Base-by-base conservation (phyloP, 2,113 vertebrate species). In the Caracal caracal region DNA sequence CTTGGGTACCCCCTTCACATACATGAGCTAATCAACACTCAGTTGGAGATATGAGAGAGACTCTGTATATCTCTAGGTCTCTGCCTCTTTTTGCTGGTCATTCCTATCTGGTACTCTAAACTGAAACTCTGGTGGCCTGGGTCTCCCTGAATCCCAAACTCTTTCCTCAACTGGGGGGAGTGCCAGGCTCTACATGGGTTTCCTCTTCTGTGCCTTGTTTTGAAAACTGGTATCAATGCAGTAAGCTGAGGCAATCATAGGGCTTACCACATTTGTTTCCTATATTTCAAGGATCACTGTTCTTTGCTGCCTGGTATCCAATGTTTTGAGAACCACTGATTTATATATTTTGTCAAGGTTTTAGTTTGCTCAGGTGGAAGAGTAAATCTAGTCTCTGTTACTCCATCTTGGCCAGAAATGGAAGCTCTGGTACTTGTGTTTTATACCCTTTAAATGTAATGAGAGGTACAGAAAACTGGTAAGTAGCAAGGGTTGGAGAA, bases 351-450 rank as follows among this genome's bases (percentile, higher is more conserved):
- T 81, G 47, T 89, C 19, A 92, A 16, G 28, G 33, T 63, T 93
- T 61, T 51, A 84, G 56, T 63, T 89, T 30, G 43, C 75, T 75
- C 30, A 80, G 40, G 20, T 81, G 35, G 56, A 53, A 81, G 24
- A 30, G 28, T 81, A 94, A 81, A 33, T 53, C 22, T 35, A 7
- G 17, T 75, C 26, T 75, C 56, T 96, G n/a, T 93, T 37, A 80
- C 3, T 53, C 10, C 35, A 87, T 56, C 16, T 28, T 70, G 8
- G 53, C 68, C 43, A 81, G 59, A 95, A 95, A 61, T n/a, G 3
- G n/a, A 59, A 83, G 30, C 80, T 94, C 47, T 93, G 9, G 11
- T 65, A 84, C 40, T 88, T 96, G 75, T 9, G 56, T 85, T 83
- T 93, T 87, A 88, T 28, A 90, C 30, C 35, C 73, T 71, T 73